Evolutionary conservation across 2,797 vertebrate species (phyloP), one percentile per base, ranked within the genome.

Genomic region (Okamejei kenojei): DNA sequence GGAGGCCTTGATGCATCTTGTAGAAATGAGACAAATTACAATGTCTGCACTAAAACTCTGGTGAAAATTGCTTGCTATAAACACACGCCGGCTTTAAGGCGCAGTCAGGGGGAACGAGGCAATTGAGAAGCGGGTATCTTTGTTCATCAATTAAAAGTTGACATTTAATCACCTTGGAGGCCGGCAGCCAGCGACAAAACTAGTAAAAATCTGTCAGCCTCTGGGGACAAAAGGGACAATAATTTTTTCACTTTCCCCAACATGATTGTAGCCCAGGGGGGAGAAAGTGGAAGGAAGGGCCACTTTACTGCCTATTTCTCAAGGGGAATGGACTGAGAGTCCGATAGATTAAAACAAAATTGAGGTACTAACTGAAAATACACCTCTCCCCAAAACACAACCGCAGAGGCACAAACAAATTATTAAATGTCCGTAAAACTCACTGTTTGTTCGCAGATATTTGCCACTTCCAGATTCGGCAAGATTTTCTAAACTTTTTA

Each of bases 221-320:
- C n/a, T 88, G 84, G 63, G n/a, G 32, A n/a, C 4, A 88, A 88
- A 88, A 65, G 84, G 84, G 84, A 88, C 61, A 68, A 63, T 88
- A 68, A 68, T 68, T 88, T 88, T 88, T 88, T 88, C 84, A 88
- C 84, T 88, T 68, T 88, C 84, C 63, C 84, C 84, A 88, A 88
- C 61, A 88, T 88, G 84, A 88, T 88, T 88, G 68, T 54, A 35
- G 84, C 84, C 63, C 61, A 68, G 21, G 61, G 84, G 61, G 84
- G 61, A 88, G 84, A 32, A 29, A 88, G 68, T 35, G 61, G n/a
- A 68, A 68, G 61, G n/a, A 68, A 68, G 61, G 84, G 54, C n/a
- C 81, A n/a, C 54, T 84, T 61, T 84, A 88, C 63, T 63, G 84
- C n/a, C 84, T 68, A 32, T 35, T 35, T 19, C 84, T 88, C 84